Base-by-base conservation (phyloP, 2,797 vertebrate species). In the Coendou prehensilis region DNA sequence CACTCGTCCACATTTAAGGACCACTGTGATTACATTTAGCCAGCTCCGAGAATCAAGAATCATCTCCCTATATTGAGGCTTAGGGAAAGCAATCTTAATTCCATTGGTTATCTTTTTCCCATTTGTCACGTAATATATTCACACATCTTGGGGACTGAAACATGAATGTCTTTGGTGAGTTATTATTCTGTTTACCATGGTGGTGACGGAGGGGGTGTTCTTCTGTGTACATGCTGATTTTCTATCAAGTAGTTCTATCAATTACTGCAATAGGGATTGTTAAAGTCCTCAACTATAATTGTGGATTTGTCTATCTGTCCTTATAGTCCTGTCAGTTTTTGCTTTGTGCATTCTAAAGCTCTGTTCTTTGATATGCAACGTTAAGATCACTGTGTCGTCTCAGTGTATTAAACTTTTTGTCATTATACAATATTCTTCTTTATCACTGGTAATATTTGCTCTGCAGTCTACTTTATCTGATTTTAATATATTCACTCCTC, bases 401-500 rank as follows among this genome's bases (percentile, higher is more conserved):
- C 76, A 26, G 15, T 83, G 50, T 64, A 47, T 28, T 83, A 47
- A 75, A 56, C 37, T 50, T 83, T 82, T 75, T 83, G 47, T 56
- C 79, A 64, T 94, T 64, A 76, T 83, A 22, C 79, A 75, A n/a
- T 1, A 37, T 75, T 52, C 2, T 15, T 64, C 84, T 88, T 88
- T 64, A 92, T 88, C 71, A 41, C 71, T 45, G 23, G 59, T 84
- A 92, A 89, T 92, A 89, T 89, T 61, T 59, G 22, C 45, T 76
- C 52, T 54, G 79, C 20, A 47, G 45, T 75, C 80, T 84, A 84
- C 90, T 83, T 92, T 88, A 92, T 88, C 89, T 93, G 85, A 75
- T 93, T 88, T 82, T 83, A 94, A 89, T 89, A 83, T 76, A 94
- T 37, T 47, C 71, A 64, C 79, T 69, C 85, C 79, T 69, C 85